Percentiles rank a stretch among this genome's conserved stretches.
Conservation (phyloP, 2,113 vertebrate genomes). For the Leucopsar rothschildi region DNA sequence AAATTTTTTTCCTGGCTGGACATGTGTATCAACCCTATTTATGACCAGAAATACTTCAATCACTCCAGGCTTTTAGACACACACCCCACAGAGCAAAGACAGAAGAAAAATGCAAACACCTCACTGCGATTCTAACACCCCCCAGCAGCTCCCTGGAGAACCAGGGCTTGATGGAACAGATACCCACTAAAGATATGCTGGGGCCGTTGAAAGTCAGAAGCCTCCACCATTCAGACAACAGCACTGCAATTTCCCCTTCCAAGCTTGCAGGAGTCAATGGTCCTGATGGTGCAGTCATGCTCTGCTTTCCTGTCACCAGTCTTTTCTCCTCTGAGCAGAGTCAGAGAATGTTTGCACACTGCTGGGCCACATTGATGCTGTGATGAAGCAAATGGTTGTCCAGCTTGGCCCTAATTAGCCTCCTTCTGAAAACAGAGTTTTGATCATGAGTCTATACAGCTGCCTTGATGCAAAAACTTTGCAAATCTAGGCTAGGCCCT, state of each 20-base stretch:
- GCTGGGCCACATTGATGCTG: background rate
- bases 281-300: background rate
- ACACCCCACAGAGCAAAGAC: background rate
- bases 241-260: background rate
- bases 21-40: background rate
- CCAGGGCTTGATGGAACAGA: background rate
- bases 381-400: background rate
- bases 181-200: background rate
- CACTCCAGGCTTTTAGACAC: background rate
- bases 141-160: background rate
- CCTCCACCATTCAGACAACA: background rate
- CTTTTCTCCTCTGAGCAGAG: background rate
- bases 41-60: background rate
- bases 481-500: conserved; percentile 21
- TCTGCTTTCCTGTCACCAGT: background rate
- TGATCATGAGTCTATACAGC: background rate
- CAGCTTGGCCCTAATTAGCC: background rate
- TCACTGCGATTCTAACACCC: background rate
- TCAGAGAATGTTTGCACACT: background rate
- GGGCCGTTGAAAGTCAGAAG: background rate
- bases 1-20: background rate
- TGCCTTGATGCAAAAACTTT: background rate
- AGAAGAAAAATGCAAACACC: background rate
- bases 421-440: background rate
- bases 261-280: fast-evolving